Evolutionary conservation across 2,888 invertebrate species (phyloP), one percentile per base, ranked within the genome.

Genomic region (Thymelicus acteon): DNA sequence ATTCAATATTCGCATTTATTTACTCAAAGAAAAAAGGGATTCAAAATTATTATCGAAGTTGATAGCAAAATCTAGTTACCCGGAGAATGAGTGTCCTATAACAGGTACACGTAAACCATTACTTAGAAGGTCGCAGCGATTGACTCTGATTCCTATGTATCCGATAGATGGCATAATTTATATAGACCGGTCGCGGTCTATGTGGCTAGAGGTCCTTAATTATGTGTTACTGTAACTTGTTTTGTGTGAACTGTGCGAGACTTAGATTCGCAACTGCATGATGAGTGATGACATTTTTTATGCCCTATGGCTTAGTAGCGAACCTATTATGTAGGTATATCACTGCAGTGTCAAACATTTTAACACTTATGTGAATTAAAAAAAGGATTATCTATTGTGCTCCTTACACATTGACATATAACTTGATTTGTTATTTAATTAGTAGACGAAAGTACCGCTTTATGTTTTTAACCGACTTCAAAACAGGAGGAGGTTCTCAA

Each of bases 191-290:
- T 58, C 15, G 19, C 19, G 7, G 2, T 10, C 8, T 31, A 15
- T 61, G 61, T 57, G 54, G 62, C 15, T 62, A 31, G 40, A 68
- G 61, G 54, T 54, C 48, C 58, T 61, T 54, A 44, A 68, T 68
- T 68, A 68, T 37, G 31, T 61, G 61, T 68, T 68, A 68, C 60
- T 61, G 31, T 61, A 24, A 54, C 54, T 54, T n/a, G 54, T 54
- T 54, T 48, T 62, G 68, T 62, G 68, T 62, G 68, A 68, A 68
- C 24, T 54, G 54, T 44, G 44, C 44, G 44, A 44, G 44, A 4
- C 8, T 44, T 52, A 19, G 49, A 52, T 52, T 52, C 49, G 15
- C 49, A 52, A 52, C 19, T 52, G 49, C 8, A 49, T 49, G 15
- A 19, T 52, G 49, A 19, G 19, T 49, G 49, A 49, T 52, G 49